phyloP scores from a whole-genome alignment of 1,140 invertebrate species.

The Elymnias hypermnestra region DNA sequence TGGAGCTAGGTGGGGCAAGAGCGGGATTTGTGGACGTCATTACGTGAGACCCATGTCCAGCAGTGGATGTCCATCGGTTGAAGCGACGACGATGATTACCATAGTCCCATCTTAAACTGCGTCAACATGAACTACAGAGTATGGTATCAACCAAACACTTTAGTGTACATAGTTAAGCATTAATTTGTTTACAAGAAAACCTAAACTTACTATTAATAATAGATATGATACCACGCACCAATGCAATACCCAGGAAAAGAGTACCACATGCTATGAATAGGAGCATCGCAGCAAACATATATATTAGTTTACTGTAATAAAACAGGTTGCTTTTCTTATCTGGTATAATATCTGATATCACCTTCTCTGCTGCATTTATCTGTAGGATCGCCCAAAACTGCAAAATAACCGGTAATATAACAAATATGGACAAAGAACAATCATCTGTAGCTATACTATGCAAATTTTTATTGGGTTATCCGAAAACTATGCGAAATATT shows the following conservation, averaged over 20 bases:
- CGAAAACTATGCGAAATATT: constrained; percentile 2
- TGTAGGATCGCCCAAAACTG: constrained; percentile 21
- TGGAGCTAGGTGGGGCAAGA: too few relatives aligned
- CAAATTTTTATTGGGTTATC: neutral
- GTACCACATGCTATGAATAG: constrained; percentile 21
- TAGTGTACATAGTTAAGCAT: too few relatives aligned
- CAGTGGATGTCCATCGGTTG: too few relatives aligned
- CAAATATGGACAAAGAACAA: too few relatives aligned
- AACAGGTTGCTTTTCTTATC: constrained; percentile 6
- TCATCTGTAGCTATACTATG: neutral
- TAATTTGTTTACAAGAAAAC: too few relatives aligned
- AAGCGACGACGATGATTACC: too few relatives aligned
- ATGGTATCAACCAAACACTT: too few relatives aligned
- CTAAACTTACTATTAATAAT: neutral
- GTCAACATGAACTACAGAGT: too few relatives aligned
- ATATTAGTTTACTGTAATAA: constrained; percentile 18
- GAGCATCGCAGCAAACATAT: constrained; percentile 9
- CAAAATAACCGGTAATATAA: too few relatives aligned
- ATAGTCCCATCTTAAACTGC: too few relatives aligned
- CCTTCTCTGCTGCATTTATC: constrained; percentile 14
- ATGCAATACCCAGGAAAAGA: constrained; percentile 23
- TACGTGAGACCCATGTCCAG: too few relatives aligned
- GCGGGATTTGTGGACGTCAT: too few relatives aligned
- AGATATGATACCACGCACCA: constrained; percentile 16
- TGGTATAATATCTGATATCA: constrained; percentile 11